phyloP scores from a whole-genome alignment of 1,140 invertebrate genomes.

The Hycleus cichorii region DNA sequence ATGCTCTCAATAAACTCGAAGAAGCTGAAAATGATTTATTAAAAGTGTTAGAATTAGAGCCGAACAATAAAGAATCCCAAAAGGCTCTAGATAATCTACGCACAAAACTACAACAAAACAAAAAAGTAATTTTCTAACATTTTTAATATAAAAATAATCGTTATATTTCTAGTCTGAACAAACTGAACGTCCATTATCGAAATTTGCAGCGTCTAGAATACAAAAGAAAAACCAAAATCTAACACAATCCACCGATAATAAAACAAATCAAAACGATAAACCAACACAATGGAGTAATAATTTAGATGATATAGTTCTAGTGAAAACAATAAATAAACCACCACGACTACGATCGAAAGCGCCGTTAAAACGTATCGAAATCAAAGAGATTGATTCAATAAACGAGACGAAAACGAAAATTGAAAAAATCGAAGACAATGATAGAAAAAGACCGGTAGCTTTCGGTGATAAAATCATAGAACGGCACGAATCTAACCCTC shows the following conservation, averaged over 20 bases:
- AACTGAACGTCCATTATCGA: slow-evolving; percentile 30
- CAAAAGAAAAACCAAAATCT: slow-evolving; percentile 4
- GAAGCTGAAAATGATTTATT: slow-evolving; percentile 61
- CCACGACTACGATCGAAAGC: slow-evolving; percentile 32
- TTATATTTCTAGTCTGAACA: neutral
- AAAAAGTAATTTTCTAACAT: slow-evolving; percentile 21
- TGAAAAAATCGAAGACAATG: neutral
- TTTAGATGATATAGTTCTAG: slow-evolving; percentile 20
- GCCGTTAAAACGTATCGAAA: slow-evolving; percentile 30
- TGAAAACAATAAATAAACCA: slow-evolving; percentile 32
- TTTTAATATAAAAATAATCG: neutral
- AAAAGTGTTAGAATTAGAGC: slow-evolving; percentile 61
- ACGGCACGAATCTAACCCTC: slow-evolving; percentile 4
- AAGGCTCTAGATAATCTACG: slow-evolving; percentile 52
- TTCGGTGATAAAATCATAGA: slow-evolving; percentile 20
- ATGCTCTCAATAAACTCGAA: slow-evolving; percentile 51
- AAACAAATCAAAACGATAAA: slow-evolving; percentile 5
- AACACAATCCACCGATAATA: neutral
- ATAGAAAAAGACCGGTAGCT: slow-evolving; percentile 23
- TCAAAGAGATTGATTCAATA: slow-evolving; percentile 26
- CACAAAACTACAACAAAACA: slow-evolving; percentile 43
- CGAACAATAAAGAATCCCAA: slow-evolving; percentile 57
- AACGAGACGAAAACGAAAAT: neutral
- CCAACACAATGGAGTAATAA: slow-evolving; percentile 2
- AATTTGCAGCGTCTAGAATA: slow-evolving; percentile 30